Evolutionary conservation across 2,888 invertebrate genomes (phyloP), one percentile per base, ranked within the genome.

Genomic region (Cistogaster globosa): DNA sequence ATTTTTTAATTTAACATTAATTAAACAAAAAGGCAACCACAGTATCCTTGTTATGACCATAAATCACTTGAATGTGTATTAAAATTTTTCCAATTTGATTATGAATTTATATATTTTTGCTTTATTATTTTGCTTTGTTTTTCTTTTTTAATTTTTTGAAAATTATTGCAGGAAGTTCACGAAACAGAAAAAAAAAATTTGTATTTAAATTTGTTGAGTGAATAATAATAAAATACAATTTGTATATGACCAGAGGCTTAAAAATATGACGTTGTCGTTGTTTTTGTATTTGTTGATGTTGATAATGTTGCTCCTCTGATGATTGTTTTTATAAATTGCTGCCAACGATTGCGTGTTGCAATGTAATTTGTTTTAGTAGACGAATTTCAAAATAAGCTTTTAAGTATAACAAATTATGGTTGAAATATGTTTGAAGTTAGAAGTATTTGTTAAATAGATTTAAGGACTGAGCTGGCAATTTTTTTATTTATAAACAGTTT

Each of bases 21-120:
- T 76, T 76, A 76, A 82, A 63, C 75, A 76, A 71, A 74, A 62
- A 76, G 18, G n/a, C 82, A 76, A 76, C 57, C 75, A 51, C 51
- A 80, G 72, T 63, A 85, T 81, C 82, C 84, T 85, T 78, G 74
- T 78, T 81, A 65, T 32, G 78, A 57, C 18, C 74, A 82, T 85
- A 85, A 85, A 85, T 85, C 78, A 85, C 69, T 78, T 74, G 72
- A 26, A 55, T 42, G 77, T 68, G 60, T 69, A 78, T 69, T 69
- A 78, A 84, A 74, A 22, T n/a, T 20, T 81, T 69, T 55, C 60
- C 60, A 75, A 63, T 81, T 62, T 53, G 51, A 58, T 79, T 55
- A 69, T 32, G 42, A n/a, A 71, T 60, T 74, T 67, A 16, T 32
- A 32, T 32, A 32, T 74, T 62, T 60, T 38, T 12, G 26, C 12